These are phyloP conservation scores for Chironomus tentans DNA, from an alignment of 2,888 invertebrate genomes.

Conservation along the genomic window DNA sequence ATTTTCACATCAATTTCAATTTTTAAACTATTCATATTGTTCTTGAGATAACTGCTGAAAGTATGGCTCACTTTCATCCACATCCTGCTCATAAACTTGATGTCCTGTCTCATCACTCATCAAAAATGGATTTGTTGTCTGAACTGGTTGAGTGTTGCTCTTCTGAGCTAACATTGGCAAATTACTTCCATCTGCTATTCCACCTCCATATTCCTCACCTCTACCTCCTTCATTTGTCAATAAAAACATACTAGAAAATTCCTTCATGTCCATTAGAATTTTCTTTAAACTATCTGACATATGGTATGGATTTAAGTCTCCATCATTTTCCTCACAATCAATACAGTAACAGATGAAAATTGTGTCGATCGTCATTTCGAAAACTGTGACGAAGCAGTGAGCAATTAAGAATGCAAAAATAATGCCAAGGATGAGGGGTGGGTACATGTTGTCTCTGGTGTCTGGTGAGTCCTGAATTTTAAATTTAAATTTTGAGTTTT, in stretches of 20 bases:
- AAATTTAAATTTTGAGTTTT: not conserved
- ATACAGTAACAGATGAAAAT: slow-evolving; percentile 61
- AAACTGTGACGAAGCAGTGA: slow-evolving; percentile 63
- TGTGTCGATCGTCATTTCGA: slow-evolving; percentile 64
- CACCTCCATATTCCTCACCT: too few species aligned
- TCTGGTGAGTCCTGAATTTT: slow-evolving; percentile 43
- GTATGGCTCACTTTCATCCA: too few species aligned
- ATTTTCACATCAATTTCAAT: too few species aligned
- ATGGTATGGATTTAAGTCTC: slow-evolving; percentile 51
- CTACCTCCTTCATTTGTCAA: too few species aligned
- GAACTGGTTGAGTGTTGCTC: too few species aligned
- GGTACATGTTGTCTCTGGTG: slow-evolving; percentile 53
- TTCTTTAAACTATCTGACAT: slow-evolving; percentile 59
- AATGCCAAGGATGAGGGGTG: slow-evolving; percentile 48
- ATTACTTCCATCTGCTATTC: too few species aligned
- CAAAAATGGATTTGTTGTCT: too few species aligned
- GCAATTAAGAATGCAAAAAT: slow-evolving; percentile 58
- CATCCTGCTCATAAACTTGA: too few species aligned
- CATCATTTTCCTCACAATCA: slow-evolving; percentile 57
- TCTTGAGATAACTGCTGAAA: too few species aligned
- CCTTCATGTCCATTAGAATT: slow-evolving; percentile 47
- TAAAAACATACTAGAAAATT: not conserved
- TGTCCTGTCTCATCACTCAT: too few species aligned
- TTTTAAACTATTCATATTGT: too few species aligned
- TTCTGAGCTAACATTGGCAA: too few species aligned